Percentiles rank a stretch among this genome's conserved stretches.
Evolutionary conservation across 2,797 vertebrate genomes (phyloP).

Genomic region (Enoplosus armatus): DNA sequence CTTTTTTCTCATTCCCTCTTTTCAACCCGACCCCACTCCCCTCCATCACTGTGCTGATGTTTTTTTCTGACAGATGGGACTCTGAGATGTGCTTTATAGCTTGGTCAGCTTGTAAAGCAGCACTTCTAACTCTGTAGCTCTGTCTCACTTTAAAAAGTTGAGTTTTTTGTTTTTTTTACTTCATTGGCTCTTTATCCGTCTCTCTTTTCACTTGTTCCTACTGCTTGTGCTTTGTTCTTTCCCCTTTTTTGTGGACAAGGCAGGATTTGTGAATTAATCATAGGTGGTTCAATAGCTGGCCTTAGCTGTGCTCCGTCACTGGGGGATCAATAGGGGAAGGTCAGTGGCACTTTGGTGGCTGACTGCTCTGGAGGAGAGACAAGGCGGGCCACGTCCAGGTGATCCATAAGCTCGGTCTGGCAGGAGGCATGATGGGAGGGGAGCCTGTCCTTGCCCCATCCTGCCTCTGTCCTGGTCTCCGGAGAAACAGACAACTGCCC

Average conservation of each 20-base stretch:
- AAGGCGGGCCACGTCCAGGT: constrained; percentile 71
- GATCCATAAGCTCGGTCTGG: constrained; percentile 82
- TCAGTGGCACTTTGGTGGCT: constrained; percentile 68
- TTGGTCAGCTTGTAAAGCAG: constrained; percentile 74
- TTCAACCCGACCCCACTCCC: constrained; percentile 33
- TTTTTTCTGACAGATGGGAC: constrained; percentile 68
- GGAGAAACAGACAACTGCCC: constrained; percentile 23
- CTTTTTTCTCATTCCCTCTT: constrained; percentile 42
- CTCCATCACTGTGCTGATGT: constrained; percentile 47
- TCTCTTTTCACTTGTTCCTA: constrained; percentile 59
- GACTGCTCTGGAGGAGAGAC: constrained; percentile 74
- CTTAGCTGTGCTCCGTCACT: constrained; percentile 79
- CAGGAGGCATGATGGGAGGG: constrained; percentile 70
- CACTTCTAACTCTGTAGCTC: constrained; percentile 58
- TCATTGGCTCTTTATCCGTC: constrained; percentile 61
- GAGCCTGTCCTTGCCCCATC: constrained; percentile 64
- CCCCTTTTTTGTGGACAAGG: constrained; percentile 76
- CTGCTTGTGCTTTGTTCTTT: constrained; percentile 74
- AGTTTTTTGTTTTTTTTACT: constrained; percentile 59
- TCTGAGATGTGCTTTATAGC: constrained; percentile 71
- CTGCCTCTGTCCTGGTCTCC: constrained; percentile 36
- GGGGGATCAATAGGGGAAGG: constrained; percentile 84
- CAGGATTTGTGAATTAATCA: constrained; percentile 86
- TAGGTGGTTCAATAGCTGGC: constrained; percentile 85
- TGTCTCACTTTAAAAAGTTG: constrained; percentile 68